Conservation (phyloP, 2,888 invertebrate species). For the Congeria kusceri region DNA sequence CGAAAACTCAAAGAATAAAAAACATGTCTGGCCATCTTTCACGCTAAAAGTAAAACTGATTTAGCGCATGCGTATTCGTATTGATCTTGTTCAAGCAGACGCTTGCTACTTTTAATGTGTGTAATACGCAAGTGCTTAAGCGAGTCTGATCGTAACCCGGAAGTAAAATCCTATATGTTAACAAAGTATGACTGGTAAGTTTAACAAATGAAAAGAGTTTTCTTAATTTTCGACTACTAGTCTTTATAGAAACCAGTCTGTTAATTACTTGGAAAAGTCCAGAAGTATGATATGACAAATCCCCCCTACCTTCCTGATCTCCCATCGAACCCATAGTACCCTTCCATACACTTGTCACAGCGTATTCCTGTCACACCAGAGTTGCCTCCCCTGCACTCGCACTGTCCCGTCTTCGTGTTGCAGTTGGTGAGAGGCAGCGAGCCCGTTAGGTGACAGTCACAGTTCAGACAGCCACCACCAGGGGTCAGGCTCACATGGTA, state of each 20-base stretch:
- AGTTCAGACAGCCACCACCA: slow-evolving; percentile 80
- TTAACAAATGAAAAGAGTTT: slow-evolving; percentile 15
- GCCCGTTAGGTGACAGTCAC: slow-evolving; percentile 77
- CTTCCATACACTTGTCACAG: slow-evolving; percentile 78
- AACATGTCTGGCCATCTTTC: slow-evolving; percentile 4
- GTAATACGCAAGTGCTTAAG: slow-evolving; percentile 2
- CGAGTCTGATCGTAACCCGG: slow-evolving; percentile 5
- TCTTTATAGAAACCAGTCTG: no score
- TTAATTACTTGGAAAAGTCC: no score
- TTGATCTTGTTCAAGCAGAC: not conserved
- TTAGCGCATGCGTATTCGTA: slow-evolving; percentile 8
- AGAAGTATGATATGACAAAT: no score
- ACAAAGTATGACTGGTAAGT: slow-evolving; percentile 9
- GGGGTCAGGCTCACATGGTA: slow-evolving; percentile 66
- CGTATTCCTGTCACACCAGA: slow-evolving; percentile 79
- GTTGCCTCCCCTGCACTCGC: slow-evolving; percentile 77
- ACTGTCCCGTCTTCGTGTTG: slow-evolving; percentile 81
- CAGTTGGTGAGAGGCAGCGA: slow-evolving; percentile 76
- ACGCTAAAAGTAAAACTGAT: slow-evolving; percentile 19
- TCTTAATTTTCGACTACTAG: no score
- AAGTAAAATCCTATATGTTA: slow-evolving; percentile 1
- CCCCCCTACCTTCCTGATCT: slow-evolving; percentile 69
- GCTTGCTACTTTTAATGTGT: no score
- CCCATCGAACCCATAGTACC: slow-evolving; percentile 71
- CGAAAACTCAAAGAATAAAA: not conserved